Conservation (phyloP, 2,113 vertebrate species). For the Plotosus lineatus region DNA sequence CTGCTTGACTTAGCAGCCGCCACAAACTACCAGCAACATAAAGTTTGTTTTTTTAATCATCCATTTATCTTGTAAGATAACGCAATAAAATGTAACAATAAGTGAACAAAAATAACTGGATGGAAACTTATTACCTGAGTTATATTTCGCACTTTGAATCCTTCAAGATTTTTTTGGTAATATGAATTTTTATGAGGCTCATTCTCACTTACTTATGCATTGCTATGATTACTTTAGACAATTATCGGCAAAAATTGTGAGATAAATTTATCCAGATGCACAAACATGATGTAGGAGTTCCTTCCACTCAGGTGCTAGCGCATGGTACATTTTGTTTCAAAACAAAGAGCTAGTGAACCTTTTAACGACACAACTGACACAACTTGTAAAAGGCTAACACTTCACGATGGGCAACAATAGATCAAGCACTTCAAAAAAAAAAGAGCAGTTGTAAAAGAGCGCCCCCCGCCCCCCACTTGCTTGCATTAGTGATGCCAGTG, state of each 20-base stretch:
- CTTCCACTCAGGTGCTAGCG: not conserved
- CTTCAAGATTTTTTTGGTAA: not conserved
- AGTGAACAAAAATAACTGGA: not conserved
- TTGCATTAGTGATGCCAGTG: not conserved
- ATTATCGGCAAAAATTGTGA: not conserved
- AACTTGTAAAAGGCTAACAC: not conserved
- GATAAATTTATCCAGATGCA: not conserved
- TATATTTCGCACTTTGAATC: not conserved
- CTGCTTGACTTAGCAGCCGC: not conserved
- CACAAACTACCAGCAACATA: not conserved
- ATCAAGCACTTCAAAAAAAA: conserved; percentile 10
- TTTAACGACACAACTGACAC: not conserved
- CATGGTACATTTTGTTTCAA: not conserved
- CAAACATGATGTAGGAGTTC: not conserved
- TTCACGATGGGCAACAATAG: not conserved
- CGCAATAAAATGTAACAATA: too few relatives aligned
- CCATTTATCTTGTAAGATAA: too few relatives aligned
- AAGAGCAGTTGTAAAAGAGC: not conserved
- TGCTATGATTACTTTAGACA: not conserved
- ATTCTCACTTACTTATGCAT: not conserved
- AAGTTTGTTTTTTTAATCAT: not conserved
- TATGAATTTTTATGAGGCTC: not conserved
- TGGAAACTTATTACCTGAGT: not conserved
- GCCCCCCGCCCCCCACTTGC: not conserved
- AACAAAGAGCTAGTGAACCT: not conserved